Base-by-base conservation (phyloP, 2,113 vertebrate species). In the Zosterops pallidus region DNA sequence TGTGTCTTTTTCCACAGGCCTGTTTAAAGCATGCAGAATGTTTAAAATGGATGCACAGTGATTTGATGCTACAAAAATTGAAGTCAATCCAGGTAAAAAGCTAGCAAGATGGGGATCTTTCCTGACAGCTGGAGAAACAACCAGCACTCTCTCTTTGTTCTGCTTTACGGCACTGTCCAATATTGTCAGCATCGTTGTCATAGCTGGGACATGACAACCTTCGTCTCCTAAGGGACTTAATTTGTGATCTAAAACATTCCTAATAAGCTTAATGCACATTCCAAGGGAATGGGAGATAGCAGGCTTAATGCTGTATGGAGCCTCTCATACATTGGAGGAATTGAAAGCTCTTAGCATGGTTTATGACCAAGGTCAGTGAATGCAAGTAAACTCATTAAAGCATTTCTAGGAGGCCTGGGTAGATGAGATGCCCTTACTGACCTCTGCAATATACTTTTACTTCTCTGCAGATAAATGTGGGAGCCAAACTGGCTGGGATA, bases 241-340 rank as follows among this genome's bases (percentile, higher is more conserved):
- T 92, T 96, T 80, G 41, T 74, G 46, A 42, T 68, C 79, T 80
- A 92, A 62, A 96, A 76, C 26, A 29, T 91, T 83, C 50, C 31
- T 75, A 72, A 90, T 71, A 62, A 79, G 18, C 17, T 59, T 67
- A 70, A 35, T 76, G 37, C 44, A 53, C 44, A 77, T 82, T 95
- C 26, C 5, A 26, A 71, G 14, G 23, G 46, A 8, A 69, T 50
- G 16, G 63, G 37, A 69, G 35, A 64, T 37, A 49, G 24, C 35
- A 68, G 46, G 11, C 26, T 76, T 75, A 49, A 28, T 49, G 21
- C 31, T 23, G 6, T 60, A 35, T 70, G 33, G 18, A 71, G 18
- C 49, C 59, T 93, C 57, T 67, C 46, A 35, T 24, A 49, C 22
- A 31, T 57, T 15, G 37, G 33, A 55, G 52, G 25, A 69, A 64